These are phyloP conservation scores for Lacanobia oleracea DNA, from an alignment of 2,888 invertebrate species.

Conservation along the genomic window DNA sequence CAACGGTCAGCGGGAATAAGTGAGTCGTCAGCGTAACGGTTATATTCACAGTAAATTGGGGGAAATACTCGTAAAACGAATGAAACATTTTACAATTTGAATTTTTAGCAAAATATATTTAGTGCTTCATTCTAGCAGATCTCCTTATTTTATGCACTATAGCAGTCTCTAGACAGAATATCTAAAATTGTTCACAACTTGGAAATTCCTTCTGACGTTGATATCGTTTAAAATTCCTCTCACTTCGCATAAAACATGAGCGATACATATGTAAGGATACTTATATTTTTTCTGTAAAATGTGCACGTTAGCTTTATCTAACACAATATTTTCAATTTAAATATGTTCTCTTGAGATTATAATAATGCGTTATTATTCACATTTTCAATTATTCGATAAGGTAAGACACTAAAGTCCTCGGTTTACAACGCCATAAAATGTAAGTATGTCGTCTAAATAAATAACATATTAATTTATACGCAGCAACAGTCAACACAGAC, in stretches of 20 bases:
- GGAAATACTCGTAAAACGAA: slow-evolving; percentile 25
- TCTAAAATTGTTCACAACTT: slow-evolving; percentile 27
- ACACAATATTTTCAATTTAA: background rate
- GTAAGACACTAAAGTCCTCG: background rate
- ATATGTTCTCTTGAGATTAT: background rate
- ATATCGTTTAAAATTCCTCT: slow-evolving; percentile 38
- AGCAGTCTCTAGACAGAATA: slow-evolving; percentile 23
- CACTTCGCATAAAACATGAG: slow-evolving; percentile 42
- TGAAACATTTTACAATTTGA: slow-evolving; percentile 19
- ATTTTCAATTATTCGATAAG: slow-evolving; percentile 4
- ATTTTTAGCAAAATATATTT: slow-evolving; percentile 8
- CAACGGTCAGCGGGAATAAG: slow-evolving; percentile 28
- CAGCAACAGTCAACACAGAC: slow-evolving; percentile 57
- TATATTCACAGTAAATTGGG: slow-evolving; percentile 31
- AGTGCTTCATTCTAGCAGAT: slow-evolving; percentile 10
- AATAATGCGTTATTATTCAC: background rate
- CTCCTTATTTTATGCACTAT: slow-evolving; percentile 22
- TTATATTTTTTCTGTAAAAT: slow-evolving; percentile 8
- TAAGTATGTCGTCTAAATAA: slow-evolving; percentile 45
- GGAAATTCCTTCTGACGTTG: slow-evolving; percentile 30
- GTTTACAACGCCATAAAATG: background rate
- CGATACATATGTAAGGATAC: slow-evolving; percentile 6
- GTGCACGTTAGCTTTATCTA: background rate
- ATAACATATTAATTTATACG: slow-evolving; percentile 55
- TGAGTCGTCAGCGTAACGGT: slow-evolving; percentile 34